Evolutionary conservation across 2,113 vertebrate species (phyloP).

Genomic region (Xiphophorus hellerii): DNA sequence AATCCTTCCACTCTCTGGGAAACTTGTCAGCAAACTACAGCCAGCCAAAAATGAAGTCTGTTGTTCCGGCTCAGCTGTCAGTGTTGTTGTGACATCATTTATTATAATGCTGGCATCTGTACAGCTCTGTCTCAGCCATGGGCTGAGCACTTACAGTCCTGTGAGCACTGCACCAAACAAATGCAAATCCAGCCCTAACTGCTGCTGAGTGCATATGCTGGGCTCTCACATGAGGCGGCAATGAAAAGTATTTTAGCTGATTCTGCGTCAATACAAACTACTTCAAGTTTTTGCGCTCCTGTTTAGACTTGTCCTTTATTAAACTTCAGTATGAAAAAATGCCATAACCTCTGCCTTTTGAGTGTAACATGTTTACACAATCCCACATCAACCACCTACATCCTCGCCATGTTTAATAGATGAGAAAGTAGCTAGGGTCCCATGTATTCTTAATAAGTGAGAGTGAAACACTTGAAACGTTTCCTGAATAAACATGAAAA

Average conservation of each 20-base stretch:
- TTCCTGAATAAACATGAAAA: background rate
- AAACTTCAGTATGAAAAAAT: background rate
- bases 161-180: constrained; percentile 3
- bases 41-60: constrained; percentile 47
- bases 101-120: constrained; percentile 50
- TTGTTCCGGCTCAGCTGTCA: constrained; percentile 62
- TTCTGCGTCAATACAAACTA: no score
- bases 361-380: constrained; percentile 6
- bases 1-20: constrained; percentile 48
- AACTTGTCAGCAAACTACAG: constrained; percentile 51
- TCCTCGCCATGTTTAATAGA: constrained; percentile 43
- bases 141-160: constrained; percentile 25
- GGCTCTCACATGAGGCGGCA: constrained; percentile 7
- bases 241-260: no score
- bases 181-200: constrained; percentile 27
- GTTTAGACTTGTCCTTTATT: constrained; percentile 40
- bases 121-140: constrained; percentile 26
- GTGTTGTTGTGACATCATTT: constrained; percentile 60
- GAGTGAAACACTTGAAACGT: constrained; percentile 29
- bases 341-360: background rate
- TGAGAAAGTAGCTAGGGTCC: constrained; percentile 30
- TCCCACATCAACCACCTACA: constrained; percentile 29
- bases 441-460: constrained; percentile 53
- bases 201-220: constrained; percentile 4
- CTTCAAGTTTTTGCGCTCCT: no score